These are phyloP conservation scores for Lithophane ornitopus DNA, from an alignment of 2,888 invertebrate species.

Conservation along the genomic window DNA sequence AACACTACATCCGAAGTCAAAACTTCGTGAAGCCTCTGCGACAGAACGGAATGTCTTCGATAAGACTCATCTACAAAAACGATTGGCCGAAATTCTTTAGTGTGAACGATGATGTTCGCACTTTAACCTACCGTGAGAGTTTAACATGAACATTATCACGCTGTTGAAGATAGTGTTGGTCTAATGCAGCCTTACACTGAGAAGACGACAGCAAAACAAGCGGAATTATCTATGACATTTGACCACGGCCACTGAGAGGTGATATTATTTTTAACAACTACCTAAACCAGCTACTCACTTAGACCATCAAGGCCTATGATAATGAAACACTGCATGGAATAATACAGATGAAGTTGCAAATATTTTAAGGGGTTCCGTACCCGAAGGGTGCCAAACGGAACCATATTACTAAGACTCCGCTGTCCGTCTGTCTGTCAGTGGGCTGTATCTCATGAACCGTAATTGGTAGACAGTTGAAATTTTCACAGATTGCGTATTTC, in stretches of 20 bases:
- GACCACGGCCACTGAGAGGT: slow-evolving; percentile 24
- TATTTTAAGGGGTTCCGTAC: not conserved
- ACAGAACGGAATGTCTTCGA: not conserved
- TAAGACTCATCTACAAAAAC: not conserved
- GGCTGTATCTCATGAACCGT: too few species aligned
- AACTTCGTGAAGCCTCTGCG: not conserved
- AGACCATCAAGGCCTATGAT: slow-evolving; percentile 35
- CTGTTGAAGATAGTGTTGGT: not conserved
- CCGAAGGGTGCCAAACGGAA: too few species aligned
- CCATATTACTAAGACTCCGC: too few species aligned
- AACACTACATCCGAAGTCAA: not conserved
- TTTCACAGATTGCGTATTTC: too few species aligned
- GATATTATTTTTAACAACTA: slow-evolving; percentile 24
- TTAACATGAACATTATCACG: not conserved
- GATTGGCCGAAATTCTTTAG: not conserved
- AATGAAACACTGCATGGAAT: slow-evolving; percentile 13
- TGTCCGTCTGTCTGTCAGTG: too few species aligned
- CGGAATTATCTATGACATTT: slow-evolving; percentile 31
- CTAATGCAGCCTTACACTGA: not conserved
- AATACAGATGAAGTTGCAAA: slow-evolving; percentile 19
- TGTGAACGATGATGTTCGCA: not conserved
- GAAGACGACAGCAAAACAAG: not conserved
- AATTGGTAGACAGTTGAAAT: too few species aligned
- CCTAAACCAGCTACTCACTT: slow-evolving; percentile 8
- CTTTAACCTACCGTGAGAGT: not conserved